phyloP scores from a whole-genome alignment of 1,140 invertebrate genomes.

The Papilio dardanus region DNA sequence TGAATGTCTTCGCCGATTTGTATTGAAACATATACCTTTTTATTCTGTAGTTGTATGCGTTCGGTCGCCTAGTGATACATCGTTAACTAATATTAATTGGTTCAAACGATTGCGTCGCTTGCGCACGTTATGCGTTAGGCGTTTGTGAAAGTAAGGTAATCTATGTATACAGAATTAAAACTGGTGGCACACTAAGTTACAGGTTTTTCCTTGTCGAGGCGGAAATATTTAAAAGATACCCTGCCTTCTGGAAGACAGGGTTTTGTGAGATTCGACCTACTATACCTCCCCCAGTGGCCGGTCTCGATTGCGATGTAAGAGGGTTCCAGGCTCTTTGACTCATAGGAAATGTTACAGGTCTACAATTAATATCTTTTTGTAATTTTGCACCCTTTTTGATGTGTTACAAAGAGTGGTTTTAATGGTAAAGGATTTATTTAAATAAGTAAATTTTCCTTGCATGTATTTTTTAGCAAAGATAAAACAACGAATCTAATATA shows the following conservation, averaged over 20 bases:
- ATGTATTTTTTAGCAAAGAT: not conserved
- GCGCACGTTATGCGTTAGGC: conserved; percentile 9
- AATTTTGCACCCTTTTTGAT: not conserved
- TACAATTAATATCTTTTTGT: too few species aligned
- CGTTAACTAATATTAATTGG: conserved; percentile 13
- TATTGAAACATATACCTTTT: too few species aligned
- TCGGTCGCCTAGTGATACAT: not conserved
- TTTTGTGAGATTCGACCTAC: too few species aligned
- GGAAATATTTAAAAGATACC: too few species aligned
- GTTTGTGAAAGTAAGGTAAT: conserved; percentile 19
- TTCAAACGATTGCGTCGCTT: conserved; percentile 2
- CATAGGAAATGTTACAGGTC: too few species aligned
- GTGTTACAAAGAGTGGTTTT: not conserved
- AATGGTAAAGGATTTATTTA: not conserved
- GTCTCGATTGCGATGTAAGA: too few species aligned
- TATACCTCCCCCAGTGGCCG: too few species aligned
- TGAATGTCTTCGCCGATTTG: too few species aligned
- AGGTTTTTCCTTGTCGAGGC: too few species aligned
- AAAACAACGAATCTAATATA: not conserved
- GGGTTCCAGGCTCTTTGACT: too few species aligned
- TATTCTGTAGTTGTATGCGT: not conserved
- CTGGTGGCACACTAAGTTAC: not conserved
- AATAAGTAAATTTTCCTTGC: not conserved
- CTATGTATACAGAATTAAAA: not conserved
- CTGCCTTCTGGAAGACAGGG: too few species aligned